Conservation (phyloP, 2,797 vertebrate genomes). For the Simalia tracyae region DNA sequence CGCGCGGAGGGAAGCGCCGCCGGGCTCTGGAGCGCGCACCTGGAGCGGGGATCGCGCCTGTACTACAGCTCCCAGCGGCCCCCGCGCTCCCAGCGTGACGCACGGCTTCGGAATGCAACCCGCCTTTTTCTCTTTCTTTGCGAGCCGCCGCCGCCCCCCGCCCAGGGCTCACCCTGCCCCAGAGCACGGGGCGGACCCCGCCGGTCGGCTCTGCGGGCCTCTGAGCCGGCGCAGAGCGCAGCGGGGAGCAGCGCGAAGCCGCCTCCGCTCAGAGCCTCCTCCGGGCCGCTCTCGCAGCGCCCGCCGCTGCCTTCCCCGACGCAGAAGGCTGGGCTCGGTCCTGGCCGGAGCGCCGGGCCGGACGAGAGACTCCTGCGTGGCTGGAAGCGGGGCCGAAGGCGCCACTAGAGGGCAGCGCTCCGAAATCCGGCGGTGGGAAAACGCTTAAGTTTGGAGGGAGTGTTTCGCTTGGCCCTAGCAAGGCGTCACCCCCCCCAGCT, state of each 20-base stretch:
- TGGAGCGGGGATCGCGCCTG: background rate
- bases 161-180: background rate
- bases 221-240: background rate
- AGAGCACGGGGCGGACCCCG: background rate
- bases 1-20: background rate
- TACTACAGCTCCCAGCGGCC: constrained; percentile 12
- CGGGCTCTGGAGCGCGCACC: background rate
- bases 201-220: background rate
- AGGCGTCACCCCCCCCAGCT: background rate
- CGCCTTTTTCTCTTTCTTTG: background rate
- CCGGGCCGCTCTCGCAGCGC: accelerated
- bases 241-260: background rate
- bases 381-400: background rate
- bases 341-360: background rate
- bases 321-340: background rate
- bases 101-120: constrained; percentile 3
- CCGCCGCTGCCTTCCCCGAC: too few species aligned
- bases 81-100: background rate
- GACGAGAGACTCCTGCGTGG: background rate
- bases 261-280: too few species aligned
- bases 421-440: background rate
- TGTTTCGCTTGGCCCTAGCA: background rate
- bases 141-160: background rate
- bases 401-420: background rate
- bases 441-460: too few species aligned